Evolutionary conservation across 2,888 invertebrate species (phyloP), one percentile per base, ranked within the genome.

Genomic region (Dascillus cervinus): DNA sequence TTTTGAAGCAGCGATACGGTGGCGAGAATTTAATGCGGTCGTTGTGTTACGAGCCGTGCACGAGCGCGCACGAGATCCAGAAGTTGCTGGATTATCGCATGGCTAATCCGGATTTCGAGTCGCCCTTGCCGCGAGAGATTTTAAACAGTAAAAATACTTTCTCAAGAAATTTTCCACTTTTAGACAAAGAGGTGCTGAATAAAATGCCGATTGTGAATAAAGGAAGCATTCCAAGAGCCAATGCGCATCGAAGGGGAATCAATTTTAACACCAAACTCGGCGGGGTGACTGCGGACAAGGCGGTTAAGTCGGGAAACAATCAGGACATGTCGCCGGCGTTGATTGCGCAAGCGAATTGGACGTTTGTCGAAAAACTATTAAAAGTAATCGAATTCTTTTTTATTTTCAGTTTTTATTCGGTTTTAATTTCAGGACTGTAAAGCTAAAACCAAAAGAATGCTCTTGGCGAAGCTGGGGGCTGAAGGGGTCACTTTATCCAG

Each of bases 401-500:
- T 14, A 14, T 8, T 11, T 2, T 17, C 10, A 17, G 6, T 21
- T 32, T 17, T 22, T 9, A 14, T 8, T 28, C 15, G 17, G 25
- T 30, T 30, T 15, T 30, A 3, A 19, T 47, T 50, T 25, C 31
- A 89, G 87, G 90, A 90, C 63, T 88, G 88, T 50, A 90, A 90
- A 69, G 80, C 82, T 29, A 87, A 95, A 75, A 98, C 97, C 1
- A 98, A 98, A 68, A 74, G 96, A 46, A 96, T 98, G 94, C 70
- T 98, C 17, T 79, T 98, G n/a, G 95, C 96, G 56, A 98, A 98
- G 70, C 87, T 98, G 85, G 97, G 97, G 1, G 85, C 82, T 3
- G 98, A 98, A 70, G 97, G 96, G 5, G 85, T 90, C 2, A 94
- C 92, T 26, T 66, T 97, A 40, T 63, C 64, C 2, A 95, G 95